Percentiles rank a stretch among this genome's conserved stretches.
phyloP scores from a whole-genome alignment of 2,113 vertebrate genomes.

The Mustelus asterias region DNA sequence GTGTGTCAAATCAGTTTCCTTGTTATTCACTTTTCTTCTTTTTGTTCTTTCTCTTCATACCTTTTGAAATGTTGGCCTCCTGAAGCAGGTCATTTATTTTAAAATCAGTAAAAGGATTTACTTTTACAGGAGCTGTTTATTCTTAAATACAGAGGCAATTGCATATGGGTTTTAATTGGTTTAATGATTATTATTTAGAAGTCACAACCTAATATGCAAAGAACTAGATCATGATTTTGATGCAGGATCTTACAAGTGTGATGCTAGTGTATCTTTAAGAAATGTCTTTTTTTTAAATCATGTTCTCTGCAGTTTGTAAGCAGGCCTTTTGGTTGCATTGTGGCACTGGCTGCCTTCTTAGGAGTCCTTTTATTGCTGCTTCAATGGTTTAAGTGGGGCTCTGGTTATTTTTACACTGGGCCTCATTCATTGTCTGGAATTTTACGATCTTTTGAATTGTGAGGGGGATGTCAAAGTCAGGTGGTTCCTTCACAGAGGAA shows the following conservation, averaged over 20 bases:
- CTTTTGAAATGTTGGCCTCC: not conserved
- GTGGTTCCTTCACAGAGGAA: too few relatives aligned
- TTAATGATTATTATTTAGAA: not conserved
- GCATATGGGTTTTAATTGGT: not conserved
- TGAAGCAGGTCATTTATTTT: not conserved
- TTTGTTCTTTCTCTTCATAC: not conserved
- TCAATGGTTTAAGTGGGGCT: too few relatives aligned
- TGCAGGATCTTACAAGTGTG: not conserved
- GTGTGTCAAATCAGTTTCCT: not conserved
- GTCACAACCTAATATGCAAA: not conserved
- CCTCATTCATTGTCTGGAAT: too few relatives aligned
- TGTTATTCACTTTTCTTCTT: not conserved
- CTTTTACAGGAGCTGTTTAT: not conserved
- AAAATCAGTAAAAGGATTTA: too few relatives aligned
- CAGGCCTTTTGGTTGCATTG: too few relatives aligned
- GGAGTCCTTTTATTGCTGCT: too few relatives aligned
- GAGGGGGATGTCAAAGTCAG: too few relatives aligned
- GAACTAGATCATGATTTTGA: not conserved
- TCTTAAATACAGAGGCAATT: not conserved
- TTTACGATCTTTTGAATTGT: too few relatives aligned
- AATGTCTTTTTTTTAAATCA: too few relatives aligned
- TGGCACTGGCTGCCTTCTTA: too few relatives aligned
- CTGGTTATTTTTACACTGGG: too few relatives aligned
- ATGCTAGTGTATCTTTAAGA: not conserved
- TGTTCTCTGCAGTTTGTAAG: too few relatives aligned